Evolutionary conservation across 2,797 vertebrate species (phyloP), one percentile per base, ranked within the genome.

Genomic region (Lithobates sylvaticus): DNA sequence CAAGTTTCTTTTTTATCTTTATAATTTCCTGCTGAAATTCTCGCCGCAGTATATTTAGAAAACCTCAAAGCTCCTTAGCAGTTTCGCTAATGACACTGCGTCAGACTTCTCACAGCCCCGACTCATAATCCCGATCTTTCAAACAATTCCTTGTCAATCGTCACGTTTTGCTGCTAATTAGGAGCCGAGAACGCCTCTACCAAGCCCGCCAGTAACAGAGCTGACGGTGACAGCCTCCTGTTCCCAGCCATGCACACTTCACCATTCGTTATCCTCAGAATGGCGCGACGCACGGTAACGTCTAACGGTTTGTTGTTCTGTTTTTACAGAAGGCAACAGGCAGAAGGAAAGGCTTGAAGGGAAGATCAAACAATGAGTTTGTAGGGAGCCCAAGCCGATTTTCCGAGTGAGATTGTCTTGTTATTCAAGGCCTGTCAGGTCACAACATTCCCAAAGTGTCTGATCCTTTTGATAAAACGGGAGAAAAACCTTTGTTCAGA

Each of bases 391-490:
- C 29, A 42, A 44, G 26, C 58, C 29, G 54, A 84, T 32, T 68
- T 86, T 83, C 36, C 44, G 39, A 88, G 54, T 54, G 79, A 76
- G 87, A 91, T 90, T 81, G 91, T 91, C 92, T 93, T 92, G 90
- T 94, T 93, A 93, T 93, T 95, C 94, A 96, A 93, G 94, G 67
- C 89, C 95, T 97, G 96, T 97, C 95, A 95, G 89, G 90, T 94
- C 91, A 92, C 93, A 92, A 93, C 94, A 96, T 96, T 96, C 94
- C 93, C 92, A 79, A 79, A 92, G 91, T 94, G 94, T 95, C 93
- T 96, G 96, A 97, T 97, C 95, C 96, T 95, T 97, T 96, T 96
- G 96, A 98, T 96, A 96, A 95, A 94, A 93, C 92, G 94, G 91
- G 93, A 91, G 93, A 95, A 93, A 79, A 95, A 95, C 90, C 94